Evolutionary conservation across 2,888 invertebrate species (phyloP), one percentile per base, ranked within the genome.

Genomic region (Apoderus coryli): DNA sequence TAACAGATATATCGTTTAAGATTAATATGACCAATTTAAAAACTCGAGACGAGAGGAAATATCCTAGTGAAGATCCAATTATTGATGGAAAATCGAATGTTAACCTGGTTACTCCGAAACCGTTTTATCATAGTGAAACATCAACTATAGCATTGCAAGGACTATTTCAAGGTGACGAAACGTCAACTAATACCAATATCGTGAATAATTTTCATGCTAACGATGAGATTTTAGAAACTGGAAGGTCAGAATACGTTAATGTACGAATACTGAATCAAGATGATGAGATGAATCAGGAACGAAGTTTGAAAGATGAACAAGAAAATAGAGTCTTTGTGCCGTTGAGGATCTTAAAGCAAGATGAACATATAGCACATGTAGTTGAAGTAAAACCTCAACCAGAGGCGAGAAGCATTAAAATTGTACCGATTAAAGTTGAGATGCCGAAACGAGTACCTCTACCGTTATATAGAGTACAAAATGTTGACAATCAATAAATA

Each of bases 141-240:
- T 74, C 76, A 0, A 77, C 76, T 2, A 65, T 78, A 38, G 58
- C 77, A 7, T 52, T 78, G 38, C 73, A 78, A 57, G 73, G 67
- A 2, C 54, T 78, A 5, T 78, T 78, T 44, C 67, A 69, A 49
- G n/a, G n/a, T n/a, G 65, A 65, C 32, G 59, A 67, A 47, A 59
- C 56, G 14, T 10, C 4, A 2, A 29, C n/a, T 9, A 34, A 32
- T 3, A 35, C 33, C 22, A 25, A 34, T 9, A 14, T 40, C 15
- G 40, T 37, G 27, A 34, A 36, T 6, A 36, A 25, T 14, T 43
- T 33, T 35, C 27, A 38, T 4, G 23, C 34, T 3, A 49, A 50
- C 22, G 55, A 56, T 14, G 58, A 59, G 33, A 33, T 58, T 10
- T 41, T 59, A 12, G 54, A 59, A 36, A 51, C 53, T 2, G 53